A percentile compares a stretch with the other conserved stretches of the same genome.
Conservation (phyloP, 2,888 invertebrate genomes). For the Opisthograptis luteolata region DNA sequence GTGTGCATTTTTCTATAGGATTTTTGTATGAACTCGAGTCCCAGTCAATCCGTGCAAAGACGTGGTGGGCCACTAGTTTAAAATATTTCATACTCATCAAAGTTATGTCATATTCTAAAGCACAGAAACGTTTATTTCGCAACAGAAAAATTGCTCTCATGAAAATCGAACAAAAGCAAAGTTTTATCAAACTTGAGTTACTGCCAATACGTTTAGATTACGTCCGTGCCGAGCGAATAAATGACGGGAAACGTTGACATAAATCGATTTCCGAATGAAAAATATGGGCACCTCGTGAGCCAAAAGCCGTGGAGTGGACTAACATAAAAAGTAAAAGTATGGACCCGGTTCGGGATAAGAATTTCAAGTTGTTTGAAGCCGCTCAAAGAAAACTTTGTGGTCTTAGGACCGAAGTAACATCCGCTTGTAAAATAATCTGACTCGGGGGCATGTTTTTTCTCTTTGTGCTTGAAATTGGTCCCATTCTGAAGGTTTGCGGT, state of each 20-base stretch:
- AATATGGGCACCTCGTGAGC: conserved; percentile 26
- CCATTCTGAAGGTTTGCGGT: too few species aligned
- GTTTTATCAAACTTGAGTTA: conserved; percentile 3
- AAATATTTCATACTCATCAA: too few species aligned
- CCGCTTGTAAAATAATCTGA: conserved; percentile 1
- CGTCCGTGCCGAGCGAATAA: conserved; percentile 22
- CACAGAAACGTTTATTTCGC: too few species aligned
- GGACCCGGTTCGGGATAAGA: not conserved
- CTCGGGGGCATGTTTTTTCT: not conserved
- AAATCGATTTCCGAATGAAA: conserved; percentile 33
- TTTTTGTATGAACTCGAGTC: too few species aligned
- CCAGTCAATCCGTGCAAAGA: too few species aligned
- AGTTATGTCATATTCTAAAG: too few species aligned
- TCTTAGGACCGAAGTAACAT: conserved; percentile 15
- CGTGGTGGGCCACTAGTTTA: too few species aligned
- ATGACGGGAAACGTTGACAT: conserved; percentile 28
- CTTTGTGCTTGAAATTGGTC: not conserved
- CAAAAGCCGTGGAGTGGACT: conserved; percentile 1
- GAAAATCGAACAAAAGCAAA: too few species aligned
- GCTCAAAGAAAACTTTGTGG: conserved; percentile 22
- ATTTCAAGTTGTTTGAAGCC: conserved; percentile 18
- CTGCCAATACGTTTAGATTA: conserved; percentile 13
- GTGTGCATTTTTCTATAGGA: too few species aligned
- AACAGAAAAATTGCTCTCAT: too few species aligned
- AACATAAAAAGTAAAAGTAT: conserved; percentile 9